Conservation (phyloP, 2,113 vertebrate genomes). For the Columba livia region DNA sequence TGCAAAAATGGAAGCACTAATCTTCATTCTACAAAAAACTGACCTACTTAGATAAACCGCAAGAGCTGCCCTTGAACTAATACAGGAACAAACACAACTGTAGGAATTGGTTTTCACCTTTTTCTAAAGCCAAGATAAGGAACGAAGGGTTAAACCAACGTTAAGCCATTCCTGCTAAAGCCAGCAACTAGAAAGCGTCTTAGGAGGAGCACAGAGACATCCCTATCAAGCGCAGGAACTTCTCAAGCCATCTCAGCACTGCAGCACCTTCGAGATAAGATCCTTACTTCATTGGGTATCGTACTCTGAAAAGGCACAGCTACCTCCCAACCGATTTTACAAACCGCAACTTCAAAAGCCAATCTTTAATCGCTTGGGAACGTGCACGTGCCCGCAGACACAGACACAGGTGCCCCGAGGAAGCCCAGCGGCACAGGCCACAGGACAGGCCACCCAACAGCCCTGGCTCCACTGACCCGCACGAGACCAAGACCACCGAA, state of each 20-base stretch:
- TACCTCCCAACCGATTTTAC: background rate
- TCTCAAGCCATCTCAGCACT: background rate
- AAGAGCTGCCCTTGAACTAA: constrained; percentile 19
- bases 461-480: background rate
- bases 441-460: background rate
- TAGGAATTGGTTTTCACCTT: background rate
- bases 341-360: background rate
- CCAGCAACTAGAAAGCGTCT: background rate
- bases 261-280: background rate
- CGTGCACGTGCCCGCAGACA: background rate
- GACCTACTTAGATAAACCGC: constrained; percentile 78
- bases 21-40: constrained; percentile 79
- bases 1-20: constrained; percentile 76
- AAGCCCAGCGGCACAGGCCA: background rate
- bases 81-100: background rate
- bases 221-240: background rate
- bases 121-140: background rate
- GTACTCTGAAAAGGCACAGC: background rate
- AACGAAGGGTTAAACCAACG: background rate
- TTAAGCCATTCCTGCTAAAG: background rate
- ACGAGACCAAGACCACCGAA: background rate
- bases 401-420: background rate
- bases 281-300: background rate
- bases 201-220: background rate
- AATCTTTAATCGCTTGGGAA: background rate